These are phyloP conservation scores for Steatornis caripensis DNA, from an alignment of 2,113 vertebrate genomes.

Conservation along the genomic window DNA sequence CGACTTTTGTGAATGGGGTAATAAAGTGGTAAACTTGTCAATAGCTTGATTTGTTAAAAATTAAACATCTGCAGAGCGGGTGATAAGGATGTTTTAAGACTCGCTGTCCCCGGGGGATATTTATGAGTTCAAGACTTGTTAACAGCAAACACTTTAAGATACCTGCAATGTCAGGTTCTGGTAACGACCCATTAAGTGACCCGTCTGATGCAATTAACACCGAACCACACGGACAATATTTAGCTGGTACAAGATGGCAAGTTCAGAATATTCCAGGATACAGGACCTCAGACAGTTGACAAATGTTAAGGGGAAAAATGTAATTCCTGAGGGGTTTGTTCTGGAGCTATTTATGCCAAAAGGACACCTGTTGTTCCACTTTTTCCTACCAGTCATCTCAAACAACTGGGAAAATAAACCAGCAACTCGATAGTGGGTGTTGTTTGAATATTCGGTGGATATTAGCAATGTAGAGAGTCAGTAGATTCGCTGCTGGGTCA, in stretches of 20 bases:
- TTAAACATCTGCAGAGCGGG: neutral
- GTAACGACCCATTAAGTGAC: neutral
- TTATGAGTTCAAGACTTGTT: neutral
- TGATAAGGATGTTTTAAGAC: neutral
- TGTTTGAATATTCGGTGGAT: neutral
- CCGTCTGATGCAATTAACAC: neutral
- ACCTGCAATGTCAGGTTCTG: neutral
- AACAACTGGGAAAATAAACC: neutral
- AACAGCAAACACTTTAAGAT: neutral
- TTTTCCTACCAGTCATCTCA: neutral
- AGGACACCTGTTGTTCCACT: neutral
- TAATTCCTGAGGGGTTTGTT: neutral
- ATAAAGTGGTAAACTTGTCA: neutral
- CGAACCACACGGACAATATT: accelerated
- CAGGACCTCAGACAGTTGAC: neutral
- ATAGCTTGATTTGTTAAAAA: neutral
- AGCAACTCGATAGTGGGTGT: neutral
- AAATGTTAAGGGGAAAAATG: neutral
- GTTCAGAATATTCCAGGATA: neutral
- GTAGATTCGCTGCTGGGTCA: neutral
- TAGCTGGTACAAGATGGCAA: neutral
- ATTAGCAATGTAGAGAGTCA: neutral
- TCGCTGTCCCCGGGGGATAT: neutral
- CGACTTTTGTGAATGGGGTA: accelerated
- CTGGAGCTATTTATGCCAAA: neutral